These are phyloP conservation scores for Papilio polyxenes DNA, from an alignment of 1,140 invertebrate genomes.

Conservation along the genomic window DNA sequence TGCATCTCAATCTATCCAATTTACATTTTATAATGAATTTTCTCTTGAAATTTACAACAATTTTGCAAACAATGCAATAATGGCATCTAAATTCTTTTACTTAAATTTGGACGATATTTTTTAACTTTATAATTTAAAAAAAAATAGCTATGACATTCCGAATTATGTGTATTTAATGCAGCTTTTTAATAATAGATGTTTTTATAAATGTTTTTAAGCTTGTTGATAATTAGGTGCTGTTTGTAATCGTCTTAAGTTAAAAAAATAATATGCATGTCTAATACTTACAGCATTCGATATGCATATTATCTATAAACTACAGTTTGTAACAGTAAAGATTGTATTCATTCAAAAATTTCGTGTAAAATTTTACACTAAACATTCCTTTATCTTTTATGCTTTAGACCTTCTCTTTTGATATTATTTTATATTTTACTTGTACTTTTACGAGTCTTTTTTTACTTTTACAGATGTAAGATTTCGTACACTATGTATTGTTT, in stretches of 20 bases:
- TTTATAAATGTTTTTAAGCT: not conserved
- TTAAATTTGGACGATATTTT: not conserved
- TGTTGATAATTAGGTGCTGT: conserved; percentile 22
- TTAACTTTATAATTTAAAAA: not conserved
- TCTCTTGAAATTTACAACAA: not conserved
- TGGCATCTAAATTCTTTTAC: not conserved
- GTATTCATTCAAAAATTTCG: not conserved
- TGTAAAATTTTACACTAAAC: not conserved
- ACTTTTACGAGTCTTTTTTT: not conserved
- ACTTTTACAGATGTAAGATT: not conserved
- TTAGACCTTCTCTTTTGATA: not conserved
- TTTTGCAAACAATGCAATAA: not conserved
- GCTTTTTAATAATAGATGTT: conserved; percentile 5
- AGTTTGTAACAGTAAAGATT: not conserved
- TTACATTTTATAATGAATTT: not conserved
- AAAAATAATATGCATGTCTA: not conserved
- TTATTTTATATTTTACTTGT: not conserved
- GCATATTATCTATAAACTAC: too few species aligned
- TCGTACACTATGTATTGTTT: not conserved
- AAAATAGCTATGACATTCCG: conserved; percentile 10
- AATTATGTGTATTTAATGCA: not conserved
- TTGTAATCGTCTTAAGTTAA: not conserved
- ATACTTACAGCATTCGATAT: too few species aligned
- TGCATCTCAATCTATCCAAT: not conserved
- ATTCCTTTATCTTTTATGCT: conserved; percentile 13